Conservation (phyloP, 2,797 vertebrate species). For the Poecilia gillii region DNA sequence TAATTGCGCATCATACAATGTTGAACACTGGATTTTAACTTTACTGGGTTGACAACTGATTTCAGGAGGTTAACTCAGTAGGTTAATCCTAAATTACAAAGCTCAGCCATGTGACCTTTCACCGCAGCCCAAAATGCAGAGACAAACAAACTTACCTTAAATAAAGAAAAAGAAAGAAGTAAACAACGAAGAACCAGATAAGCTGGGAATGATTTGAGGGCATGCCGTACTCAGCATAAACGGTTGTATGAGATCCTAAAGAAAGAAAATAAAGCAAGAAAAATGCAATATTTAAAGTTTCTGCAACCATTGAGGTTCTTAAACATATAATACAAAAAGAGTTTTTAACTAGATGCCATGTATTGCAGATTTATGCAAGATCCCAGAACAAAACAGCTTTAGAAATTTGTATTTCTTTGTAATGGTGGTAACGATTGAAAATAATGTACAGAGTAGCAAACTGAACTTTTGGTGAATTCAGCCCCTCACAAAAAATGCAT, state of each 20-base stretch:
- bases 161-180: constrained; percentile 99
- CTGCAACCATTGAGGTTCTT: not conserved
- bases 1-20: not conserved
- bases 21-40: not conserved
- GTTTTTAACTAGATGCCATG: not conserved
- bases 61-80: not conserved
- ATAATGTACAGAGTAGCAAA: not conserved
- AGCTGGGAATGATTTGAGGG: constrained; percentile 98
- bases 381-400: not conserved
- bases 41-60: not conserved
- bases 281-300: not conserved
- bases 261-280: constrained; percentile 31
- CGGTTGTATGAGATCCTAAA: constrained; percentile 86
- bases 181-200: constrained; percentile 99
- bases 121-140: not conserved
- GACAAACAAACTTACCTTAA: constrained; percentile 87
- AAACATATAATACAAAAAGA: not conserved
- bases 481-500: not conserved
- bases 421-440: not conserved
- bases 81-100: not conserved
- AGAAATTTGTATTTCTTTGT: not conserved
- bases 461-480: not conserved
- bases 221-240: constrained; percentile 95
- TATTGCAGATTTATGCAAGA: not conserved
- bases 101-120: not conserved